Percentiles rank a stretch among this genome's conserved stretches.
These are phyloP conservation scores for Mormoops blainvillei DNA, from an alignment of 2,113 vertebrate genomes.

Conservation along the genomic window DNA sequence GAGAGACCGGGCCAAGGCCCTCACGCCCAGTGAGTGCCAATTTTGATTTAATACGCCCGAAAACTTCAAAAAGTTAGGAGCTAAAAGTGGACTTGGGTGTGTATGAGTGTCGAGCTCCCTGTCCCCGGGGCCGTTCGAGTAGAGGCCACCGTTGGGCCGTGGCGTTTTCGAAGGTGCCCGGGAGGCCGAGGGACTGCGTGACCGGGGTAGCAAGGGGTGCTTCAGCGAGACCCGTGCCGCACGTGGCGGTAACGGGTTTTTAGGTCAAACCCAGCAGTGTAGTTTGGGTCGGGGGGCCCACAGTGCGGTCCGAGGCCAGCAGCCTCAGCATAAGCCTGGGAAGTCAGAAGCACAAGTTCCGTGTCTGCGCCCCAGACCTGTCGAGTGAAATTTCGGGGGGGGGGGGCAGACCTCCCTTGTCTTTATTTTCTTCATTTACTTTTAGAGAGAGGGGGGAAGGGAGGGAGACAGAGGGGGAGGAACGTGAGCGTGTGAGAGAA, in stretches of 20 bases:
- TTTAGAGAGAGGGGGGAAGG: no score
- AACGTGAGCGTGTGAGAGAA: no score
- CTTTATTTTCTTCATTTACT: no score
- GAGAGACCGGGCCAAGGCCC: rapidly evolving
- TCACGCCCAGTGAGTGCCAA: rapidly evolving
- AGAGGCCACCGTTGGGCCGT: neutral
- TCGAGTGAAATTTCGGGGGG: neutral
- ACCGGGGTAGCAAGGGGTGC: no score
- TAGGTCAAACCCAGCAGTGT: rapidly evolving
- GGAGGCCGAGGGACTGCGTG: neutral
- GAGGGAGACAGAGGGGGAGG: no score
- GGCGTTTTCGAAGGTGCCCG: neutral
- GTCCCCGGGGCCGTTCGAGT: neutral
- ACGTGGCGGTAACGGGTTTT: neutral
- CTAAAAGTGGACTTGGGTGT: neutral
- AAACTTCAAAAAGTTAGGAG: neutral
- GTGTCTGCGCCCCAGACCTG: neutral
- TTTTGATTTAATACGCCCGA: rapidly evolving
- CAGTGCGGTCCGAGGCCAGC: no score
- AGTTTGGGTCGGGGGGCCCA: neutral
- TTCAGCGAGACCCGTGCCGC: rapidly evolving
- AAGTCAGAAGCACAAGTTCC: neutral
- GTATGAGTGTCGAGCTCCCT: neutral
- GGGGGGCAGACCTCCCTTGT: neutral
- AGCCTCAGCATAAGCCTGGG: neutral